Base-by-base conservation (phyloP, 2,888 invertebrate genomes). In the Selenia dentaria region DNA sequence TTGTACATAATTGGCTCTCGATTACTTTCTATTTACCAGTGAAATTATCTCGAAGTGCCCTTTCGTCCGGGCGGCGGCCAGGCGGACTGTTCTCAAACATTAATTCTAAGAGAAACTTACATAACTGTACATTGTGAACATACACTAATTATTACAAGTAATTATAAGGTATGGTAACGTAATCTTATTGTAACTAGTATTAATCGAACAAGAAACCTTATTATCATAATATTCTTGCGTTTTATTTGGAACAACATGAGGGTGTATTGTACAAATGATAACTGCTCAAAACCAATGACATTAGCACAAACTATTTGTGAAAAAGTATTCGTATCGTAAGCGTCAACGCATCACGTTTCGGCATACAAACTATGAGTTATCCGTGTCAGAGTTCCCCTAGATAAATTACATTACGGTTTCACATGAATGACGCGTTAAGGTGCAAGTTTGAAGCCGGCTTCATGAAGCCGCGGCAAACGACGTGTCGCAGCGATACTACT, bases 121-220 rank as follows among this genome's bases (percentile, higher is more conserved):
- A 78, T 85, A 87, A 70, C 80, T 90, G 90, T 89, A 90, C 87
- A 90, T 90, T 89, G 82, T 90, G 89, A 88, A 90, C 85, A 90
- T 89, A 89, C 75, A 85, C 63, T 83, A 83, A 87, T 81, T 87
- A 79, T 80, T 80, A 85, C 74, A 82, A 70, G 76, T 79, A 76
- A 61, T 62, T 57, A 52, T 83, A 83, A 86, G 82, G 64, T 72
- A 79, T 77, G 77, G 78, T 84, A 83, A 84, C 77, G 78, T 88
- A 89, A 89, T 86, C 84, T 88, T 88, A 90, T 82, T 88, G 85
- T 88, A 89, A 86, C 79, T 90, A 89, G 89, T 67, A 86, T 81
- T 89, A 86, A 86, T 87, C 86, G 74, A 89, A 90, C 87, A 90
- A 89, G 80, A 89, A 89, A 89, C 88, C 88, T 90, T 90, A 90